These are phyloP conservation scores for Xiphophorus maculatus DNA, from an alignment of 2,113 vertebrate genomes.

Conservation along the genomic window DNA sequence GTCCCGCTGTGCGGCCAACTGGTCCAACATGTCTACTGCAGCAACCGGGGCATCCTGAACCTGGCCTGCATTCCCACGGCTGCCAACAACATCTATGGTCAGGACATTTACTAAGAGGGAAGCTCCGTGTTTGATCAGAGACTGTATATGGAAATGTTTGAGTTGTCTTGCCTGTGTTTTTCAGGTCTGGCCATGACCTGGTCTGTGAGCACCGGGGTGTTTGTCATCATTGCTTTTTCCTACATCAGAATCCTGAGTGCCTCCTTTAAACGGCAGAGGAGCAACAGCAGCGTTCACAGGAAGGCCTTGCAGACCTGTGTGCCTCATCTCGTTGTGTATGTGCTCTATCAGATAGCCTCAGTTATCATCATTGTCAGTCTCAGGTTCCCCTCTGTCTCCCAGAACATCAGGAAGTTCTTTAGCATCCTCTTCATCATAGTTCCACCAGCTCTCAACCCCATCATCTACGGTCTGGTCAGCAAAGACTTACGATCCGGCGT, in stretches of 20 bases:
- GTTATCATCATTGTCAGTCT: conserved; percentile 27
- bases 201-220: conserved; percentile 40
- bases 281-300: conserved; percentile 3
- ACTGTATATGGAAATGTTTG: too few relatives aligned
- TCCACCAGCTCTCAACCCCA: conserved; percentile 57
- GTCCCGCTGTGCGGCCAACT: conserved; percentile 49
- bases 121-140: too few relatives aligned
- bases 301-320: conserved; percentile 66
- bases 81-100: conserved; percentile 55
- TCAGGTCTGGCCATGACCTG: conserved; percentile 58
- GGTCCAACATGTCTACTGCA: conserved; percentile 67
- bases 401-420: conserved; percentile 62
- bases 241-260: conserved; percentile 61
- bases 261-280: conserved; percentile 16
- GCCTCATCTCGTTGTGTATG: conserved; percentile 54
- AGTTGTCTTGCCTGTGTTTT: background rate
- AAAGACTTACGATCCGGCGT: conserved; percentile 62
- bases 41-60: conserved; percentile 61
- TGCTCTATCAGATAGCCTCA: conserved; percentile 37
- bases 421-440: conserved; percentile 54
- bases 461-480: conserved; percentile 67
- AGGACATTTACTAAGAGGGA: background rate
- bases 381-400: conserved; percentile 37
- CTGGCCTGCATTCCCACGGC: conserved; percentile 62
- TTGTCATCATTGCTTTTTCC: conserved; percentile 63